Evolutionary conservation across 1,140 invertebrate species (phyloP), one percentile per base, ranked within the genome.

Genomic region (Vanessa atalanta): DNA sequence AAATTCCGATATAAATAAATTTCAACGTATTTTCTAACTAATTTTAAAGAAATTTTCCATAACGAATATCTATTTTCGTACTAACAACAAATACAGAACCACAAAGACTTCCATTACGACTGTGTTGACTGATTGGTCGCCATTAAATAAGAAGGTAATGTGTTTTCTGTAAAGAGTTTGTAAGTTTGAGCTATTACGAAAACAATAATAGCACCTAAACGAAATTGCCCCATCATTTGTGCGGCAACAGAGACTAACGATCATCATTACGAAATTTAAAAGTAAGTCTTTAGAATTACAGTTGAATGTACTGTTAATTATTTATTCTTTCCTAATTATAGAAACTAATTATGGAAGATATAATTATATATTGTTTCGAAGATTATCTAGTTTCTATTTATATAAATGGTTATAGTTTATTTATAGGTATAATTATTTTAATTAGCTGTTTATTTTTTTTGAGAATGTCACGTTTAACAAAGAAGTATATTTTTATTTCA

Each of bases 201-300:
- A 69, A 69, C 55, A 69, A 69, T 69, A 69, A 69, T 69, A 69
- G 50, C 66, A 55, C 55, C 55, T 55, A 26, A 69, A 69, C 66
- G 31, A 55, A 69, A 69, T 69, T 50, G 37, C 37, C 23, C 12
- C 14, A 11, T 69, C 66, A 11, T 69, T 69, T 57, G 66, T 69
- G 53, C 9, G 26, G 9, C 37, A 15, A 47, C 43, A 2, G 26
- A n/a, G 66, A 69, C 9, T 60, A 15, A 69, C 47, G 51, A 13
- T 31, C 15, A 2, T 57, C 31, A 55, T 69, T 69, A 69, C 15
- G 16, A 16, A 14, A 16, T 61, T 31, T 61, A 37, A 61, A 61
- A 61, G 57, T 61, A 15, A n/a, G 13, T 61, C 0, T 37, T n/a
- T 13, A 60, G 55, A 26, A 11, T 60, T 13, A 57, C 16, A n/a